These are phyloP conservation scores for Equus przewalskii DNA, from an alignment of 2,113 vertebrate genomes.

Conservation along the genomic window DNA sequence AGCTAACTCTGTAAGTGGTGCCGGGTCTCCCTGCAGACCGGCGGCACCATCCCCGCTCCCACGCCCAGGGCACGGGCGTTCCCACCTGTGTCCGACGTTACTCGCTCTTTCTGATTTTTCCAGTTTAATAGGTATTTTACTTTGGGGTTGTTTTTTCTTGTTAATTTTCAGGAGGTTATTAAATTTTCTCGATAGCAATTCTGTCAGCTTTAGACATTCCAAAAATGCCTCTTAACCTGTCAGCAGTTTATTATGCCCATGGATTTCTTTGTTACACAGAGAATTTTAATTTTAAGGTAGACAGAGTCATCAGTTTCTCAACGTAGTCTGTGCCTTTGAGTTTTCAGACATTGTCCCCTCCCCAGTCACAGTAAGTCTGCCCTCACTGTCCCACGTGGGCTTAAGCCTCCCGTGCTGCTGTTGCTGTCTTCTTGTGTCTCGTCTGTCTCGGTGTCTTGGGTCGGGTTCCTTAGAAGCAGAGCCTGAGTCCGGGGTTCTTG, in stretches of 20 bases:
- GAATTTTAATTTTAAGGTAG: not conserved
- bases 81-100: too few relatives aligned
- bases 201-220: not conserved
- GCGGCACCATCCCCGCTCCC: rapidly evolving
- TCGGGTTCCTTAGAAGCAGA: not conserved
- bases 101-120: not conserved
- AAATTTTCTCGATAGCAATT: not conserved
- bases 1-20: rapidly evolving
- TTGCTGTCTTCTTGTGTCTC: not conserved
- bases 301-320: not conserved
- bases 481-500: not conserved
- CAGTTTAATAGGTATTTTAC: not conserved
- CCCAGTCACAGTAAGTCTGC: not conserved
- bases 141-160: not conserved
- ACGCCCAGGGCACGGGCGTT: rapidly evolving
- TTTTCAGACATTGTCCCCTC: not conserved
- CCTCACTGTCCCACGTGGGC: rapidly evolving
- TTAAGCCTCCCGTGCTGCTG: not conserved
- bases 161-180: not conserved
- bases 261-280: not conserved
- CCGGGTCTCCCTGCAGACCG: too few relatives aligned
- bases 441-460: not conserved
- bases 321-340: not conserved
- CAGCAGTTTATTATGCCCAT: not conserved
- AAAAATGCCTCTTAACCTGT: not conserved